A percentile compares a stretch with the other conserved stretches of the same genome.
These are phyloP conservation scores for Threskiornis aethiopicus DNA, from an alignment of 2,797 vertebrate species.

Conservation along the genomic window DNA sequence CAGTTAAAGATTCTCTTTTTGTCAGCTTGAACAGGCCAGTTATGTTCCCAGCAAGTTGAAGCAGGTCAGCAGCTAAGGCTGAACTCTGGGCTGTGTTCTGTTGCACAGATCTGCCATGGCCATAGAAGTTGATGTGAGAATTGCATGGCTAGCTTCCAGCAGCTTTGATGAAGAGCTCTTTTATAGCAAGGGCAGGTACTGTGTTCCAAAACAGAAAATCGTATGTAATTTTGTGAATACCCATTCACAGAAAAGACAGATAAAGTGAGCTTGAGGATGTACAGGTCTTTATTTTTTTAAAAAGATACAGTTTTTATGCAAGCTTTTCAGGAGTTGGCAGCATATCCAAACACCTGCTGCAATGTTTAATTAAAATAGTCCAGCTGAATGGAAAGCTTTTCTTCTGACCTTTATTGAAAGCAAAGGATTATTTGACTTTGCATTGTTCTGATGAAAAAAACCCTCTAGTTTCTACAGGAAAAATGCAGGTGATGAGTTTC, in stretches of 20 bases:
- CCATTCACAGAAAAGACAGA: background rate
- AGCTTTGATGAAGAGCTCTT: background rate
- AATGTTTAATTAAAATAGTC: conserved; percentile 52
- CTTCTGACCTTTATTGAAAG: conserved; percentile 40
- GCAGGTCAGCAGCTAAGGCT: background rate
- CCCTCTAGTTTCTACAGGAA: background rate
- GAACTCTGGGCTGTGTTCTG: background rate
- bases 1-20: background rate
- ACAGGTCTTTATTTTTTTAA: background rate
- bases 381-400: conserved; percentile 16
- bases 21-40: background rate
- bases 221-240: background rate
- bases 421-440: background rate
- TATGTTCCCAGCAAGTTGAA: background rate
- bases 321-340: conserved; percentile 28
- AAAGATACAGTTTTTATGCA: background rate
- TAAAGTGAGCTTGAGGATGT: background rate
- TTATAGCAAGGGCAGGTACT: background rate
- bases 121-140: background rate
- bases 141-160: background rate
- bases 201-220: background rate
- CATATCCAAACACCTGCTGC: conserved; percentile 42
- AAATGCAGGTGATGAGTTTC: background rate
- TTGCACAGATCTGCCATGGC: background rate
- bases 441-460: background rate